Evolutionary conservation across 1,140 invertebrate species (phyloP).

Genomic region (Drosophila nigromelanica): DNA sequence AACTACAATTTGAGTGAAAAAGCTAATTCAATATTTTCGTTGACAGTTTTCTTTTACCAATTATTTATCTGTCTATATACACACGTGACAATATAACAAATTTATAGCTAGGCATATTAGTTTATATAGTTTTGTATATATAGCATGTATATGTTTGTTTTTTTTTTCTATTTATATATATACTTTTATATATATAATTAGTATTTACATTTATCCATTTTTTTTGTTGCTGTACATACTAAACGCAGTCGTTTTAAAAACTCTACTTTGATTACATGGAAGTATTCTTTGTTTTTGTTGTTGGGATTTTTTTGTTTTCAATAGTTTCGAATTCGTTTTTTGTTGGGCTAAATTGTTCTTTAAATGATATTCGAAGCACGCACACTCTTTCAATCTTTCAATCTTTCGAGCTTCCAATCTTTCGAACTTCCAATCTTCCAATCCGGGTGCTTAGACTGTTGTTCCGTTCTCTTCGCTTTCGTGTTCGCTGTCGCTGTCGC

Average conservation of each 20-base stretch:
- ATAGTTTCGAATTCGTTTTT: slow-evolving; percentile 17
- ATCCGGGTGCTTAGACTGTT: slow-evolving; percentile 42
- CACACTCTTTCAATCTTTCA: neutral
- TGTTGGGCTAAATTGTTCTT: slow-evolving; percentile 11
- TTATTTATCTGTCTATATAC: slow-evolving; percentile 22
- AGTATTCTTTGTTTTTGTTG: slow-evolving; percentile 47
- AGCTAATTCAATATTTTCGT: slow-evolving; percentile 41
- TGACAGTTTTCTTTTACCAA: neutral
- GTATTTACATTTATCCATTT: slow-evolving; percentile 38
- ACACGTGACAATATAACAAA: slow-evolving; percentile 38
- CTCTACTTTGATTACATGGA: slow-evolving; percentile 64
- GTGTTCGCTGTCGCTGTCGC: neutral
- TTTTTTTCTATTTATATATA: neutral
- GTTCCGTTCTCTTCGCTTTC: slow-evolving; percentile 28
- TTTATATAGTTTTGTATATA: slow-evolving; percentile 13
- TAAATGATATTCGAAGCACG: neutral
- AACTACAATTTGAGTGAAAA: slow-evolving; percentile 48
- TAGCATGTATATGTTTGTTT: slow-evolving; percentile 13
- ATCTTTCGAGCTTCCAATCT: too few relatives aligned
- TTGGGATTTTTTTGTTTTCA: slow-evolving; percentile 35
- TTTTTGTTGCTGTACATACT: slow-evolving; percentile 25
- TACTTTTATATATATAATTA: slow-evolving; percentile 1
- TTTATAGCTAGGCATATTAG: slow-evolving; percentile 35
- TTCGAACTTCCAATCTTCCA: too few relatives aligned
- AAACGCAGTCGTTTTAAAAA: slow-evolving; percentile 74